These are phyloP conservation scores for Nomada flava DNA, from an alignment of 2,888 invertebrate genomes.

Conservation along the genomic window DNA sequence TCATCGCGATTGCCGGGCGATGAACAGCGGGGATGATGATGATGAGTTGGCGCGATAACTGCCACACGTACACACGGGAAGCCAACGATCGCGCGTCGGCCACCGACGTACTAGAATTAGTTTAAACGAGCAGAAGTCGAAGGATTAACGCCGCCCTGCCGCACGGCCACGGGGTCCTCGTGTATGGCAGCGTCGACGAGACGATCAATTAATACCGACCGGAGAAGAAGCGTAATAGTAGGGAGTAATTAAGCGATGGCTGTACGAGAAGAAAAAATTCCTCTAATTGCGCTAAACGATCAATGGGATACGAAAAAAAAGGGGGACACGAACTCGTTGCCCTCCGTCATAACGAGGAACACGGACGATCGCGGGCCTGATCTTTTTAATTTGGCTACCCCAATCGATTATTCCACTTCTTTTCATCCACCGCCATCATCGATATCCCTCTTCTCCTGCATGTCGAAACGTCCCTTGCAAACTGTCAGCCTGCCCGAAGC, in stretches of 20 bases:
- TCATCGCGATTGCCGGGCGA: constrained; percentile 56
- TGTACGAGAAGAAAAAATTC: constrained; percentile 28
- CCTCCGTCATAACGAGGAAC: neutral
- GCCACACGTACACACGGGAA: constrained; percentile 35
- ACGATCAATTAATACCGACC: constrained; percentile 50
- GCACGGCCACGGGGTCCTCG: constrained; percentile 3
- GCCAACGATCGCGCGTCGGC: constrained; percentile 42
- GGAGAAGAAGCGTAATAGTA: constrained; percentile 1
- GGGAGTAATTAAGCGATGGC: constrained; percentile 45
- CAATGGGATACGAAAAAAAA: neutral
- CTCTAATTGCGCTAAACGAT: constrained; percentile 37
- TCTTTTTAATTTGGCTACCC: constrained; percentile 17
- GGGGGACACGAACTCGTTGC: constrained; percentile 23
- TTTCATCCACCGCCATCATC: neutral
- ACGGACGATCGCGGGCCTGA: constrained; percentile 31
- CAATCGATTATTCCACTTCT: neutral
- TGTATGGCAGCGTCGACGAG: constrained; percentile 32
- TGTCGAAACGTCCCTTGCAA: neutral
- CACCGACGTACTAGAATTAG: constrained; percentile 40
- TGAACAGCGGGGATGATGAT: constrained; percentile 26
- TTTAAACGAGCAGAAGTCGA: constrained; percentile 42
- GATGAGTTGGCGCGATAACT: constrained; percentile 46
- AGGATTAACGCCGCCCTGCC: constrained; percentile 21
- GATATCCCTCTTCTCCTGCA: neutral
- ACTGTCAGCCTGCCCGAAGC: neutral